These are phyloP conservation scores for Tretioscincus oriximinensis DNA, from an alignment of 2,113 vertebrate species.

Conservation along the genomic window DNA sequence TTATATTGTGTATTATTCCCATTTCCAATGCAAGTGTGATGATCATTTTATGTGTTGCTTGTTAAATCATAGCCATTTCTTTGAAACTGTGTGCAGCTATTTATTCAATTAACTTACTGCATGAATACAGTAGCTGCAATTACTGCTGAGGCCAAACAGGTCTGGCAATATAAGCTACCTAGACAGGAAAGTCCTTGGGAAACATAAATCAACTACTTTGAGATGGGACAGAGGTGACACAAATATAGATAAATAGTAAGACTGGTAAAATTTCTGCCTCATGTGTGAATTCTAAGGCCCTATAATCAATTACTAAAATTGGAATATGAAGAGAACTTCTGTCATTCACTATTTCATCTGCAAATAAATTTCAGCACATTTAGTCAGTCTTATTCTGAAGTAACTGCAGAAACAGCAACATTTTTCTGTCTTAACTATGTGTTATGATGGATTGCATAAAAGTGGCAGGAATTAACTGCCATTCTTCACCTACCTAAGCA, in stretches of 20 bases:
- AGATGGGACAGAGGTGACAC: background rate
- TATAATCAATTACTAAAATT: background rate
- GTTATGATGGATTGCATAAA: background rate
- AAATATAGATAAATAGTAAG: background rate
- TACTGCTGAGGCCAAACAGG: background rate
- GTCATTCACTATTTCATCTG: background rate
- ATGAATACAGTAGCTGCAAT: background rate
- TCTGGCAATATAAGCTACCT: background rate
- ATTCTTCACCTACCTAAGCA: too few species aligned
- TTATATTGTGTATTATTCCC: background rate
- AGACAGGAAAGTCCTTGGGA: background rate
- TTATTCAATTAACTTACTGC: background rate
- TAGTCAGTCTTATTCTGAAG: background rate
- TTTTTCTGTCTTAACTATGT: background rate
- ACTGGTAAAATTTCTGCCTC: background rate
- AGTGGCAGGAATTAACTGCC: background rate
- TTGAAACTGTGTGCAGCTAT: background rate
- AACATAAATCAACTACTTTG: background rate
- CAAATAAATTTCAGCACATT: background rate
- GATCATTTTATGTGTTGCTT: background rate
- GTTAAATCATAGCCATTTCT: background rate
- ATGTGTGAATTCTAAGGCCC: background rate
- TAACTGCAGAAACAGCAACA: background rate
- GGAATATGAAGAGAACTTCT: background rate
- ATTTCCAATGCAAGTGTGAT: background rate